Evolutionary conservation across 2,888 invertebrate genomes (phyloP).

Genomic region (Petrolisthes cinctipes): DNA sequence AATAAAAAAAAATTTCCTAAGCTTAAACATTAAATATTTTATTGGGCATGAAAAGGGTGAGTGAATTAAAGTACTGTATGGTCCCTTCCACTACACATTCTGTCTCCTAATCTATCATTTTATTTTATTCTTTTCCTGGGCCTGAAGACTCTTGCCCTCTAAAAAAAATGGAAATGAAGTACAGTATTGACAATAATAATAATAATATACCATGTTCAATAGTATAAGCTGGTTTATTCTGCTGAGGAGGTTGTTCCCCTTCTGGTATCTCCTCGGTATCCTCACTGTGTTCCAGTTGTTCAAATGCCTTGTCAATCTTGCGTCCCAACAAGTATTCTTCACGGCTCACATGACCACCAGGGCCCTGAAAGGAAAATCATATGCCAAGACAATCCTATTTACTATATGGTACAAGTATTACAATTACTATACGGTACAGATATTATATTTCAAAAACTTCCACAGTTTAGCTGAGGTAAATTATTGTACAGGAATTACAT

Average conservation of each 20-base stretch:
- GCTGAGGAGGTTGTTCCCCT: slow-evolving; percentile 44
- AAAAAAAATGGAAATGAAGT: not conserved
- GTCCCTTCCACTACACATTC: no score
- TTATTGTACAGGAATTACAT: not conserved
- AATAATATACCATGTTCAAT: slow-evolving; percentile 60
- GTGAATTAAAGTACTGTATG: no score
- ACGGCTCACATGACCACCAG: slow-evolving; percentile 76
- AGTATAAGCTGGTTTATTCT: slow-evolving; percentile 56
- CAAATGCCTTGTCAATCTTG: slow-evolving; percentile 82
- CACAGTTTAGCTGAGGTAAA: no score
- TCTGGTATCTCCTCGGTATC: slow-evolving; percentile 67
- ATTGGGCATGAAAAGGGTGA: no score
- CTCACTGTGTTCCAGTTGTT: slow-evolving; percentile 77
- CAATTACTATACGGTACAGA: no score
- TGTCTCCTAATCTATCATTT: no score
- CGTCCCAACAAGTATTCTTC: slow-evolving; percentile 92
- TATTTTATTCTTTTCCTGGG: no score
- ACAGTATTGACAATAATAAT: no score
- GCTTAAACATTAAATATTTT: no score
- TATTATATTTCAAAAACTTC: not conserved
- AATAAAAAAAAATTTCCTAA: no score
- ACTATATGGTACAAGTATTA: no score
- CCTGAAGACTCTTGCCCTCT: not conserved
- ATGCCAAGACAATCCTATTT: no score
- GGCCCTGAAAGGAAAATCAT: slow-evolving; percentile 71